phyloP scores from a whole-genome alignment of 2,888 invertebrate genomes.

The Thymelicus acteon region DNA sequence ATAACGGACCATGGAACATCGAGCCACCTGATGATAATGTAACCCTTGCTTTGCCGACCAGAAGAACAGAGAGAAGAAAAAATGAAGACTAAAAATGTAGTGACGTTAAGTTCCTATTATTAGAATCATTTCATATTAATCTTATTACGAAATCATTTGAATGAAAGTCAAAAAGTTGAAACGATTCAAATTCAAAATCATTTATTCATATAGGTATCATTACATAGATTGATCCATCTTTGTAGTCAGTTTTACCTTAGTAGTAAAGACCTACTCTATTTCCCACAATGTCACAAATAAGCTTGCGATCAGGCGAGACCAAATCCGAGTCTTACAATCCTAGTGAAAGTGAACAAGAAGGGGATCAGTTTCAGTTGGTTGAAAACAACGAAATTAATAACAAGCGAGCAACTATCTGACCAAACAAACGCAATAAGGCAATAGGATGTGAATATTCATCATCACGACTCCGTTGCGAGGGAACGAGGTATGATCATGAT shows the following conservation, averaged over 20 bases:
- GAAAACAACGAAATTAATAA: conserved; percentile 26
- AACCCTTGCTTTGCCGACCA: no score
- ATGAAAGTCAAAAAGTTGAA: not conserved
- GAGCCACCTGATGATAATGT: no score
- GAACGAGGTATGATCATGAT: conserved; percentile 29
- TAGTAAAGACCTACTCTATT: conserved; percentile 7
- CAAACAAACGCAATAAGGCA: conserved; percentile 65
- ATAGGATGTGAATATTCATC: conserved; percentile 73
- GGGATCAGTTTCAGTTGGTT: conserved; percentile 2
- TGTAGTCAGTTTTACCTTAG: not conserved
- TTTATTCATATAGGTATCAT: no score
- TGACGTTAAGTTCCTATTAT: no score
- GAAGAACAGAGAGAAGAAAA: no score
- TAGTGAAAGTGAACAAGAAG: not conserved
- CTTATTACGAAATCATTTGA: not conserved
- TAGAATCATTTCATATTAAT: no score
- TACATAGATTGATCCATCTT: not conserved
- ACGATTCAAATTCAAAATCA: no score
- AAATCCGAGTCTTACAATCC: not conserved
- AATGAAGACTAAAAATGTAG: no score
- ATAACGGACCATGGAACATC: no score
- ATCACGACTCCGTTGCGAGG: conserved; percentile 50
- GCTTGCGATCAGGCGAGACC: not conserved
- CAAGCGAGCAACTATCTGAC: conserved; percentile 20
- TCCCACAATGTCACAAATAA: conserved; percentile 11